phyloP scores from a whole-genome alignment of 2,113 vertebrate genomes.

The Shinisaurus crocodilurus region DNA sequence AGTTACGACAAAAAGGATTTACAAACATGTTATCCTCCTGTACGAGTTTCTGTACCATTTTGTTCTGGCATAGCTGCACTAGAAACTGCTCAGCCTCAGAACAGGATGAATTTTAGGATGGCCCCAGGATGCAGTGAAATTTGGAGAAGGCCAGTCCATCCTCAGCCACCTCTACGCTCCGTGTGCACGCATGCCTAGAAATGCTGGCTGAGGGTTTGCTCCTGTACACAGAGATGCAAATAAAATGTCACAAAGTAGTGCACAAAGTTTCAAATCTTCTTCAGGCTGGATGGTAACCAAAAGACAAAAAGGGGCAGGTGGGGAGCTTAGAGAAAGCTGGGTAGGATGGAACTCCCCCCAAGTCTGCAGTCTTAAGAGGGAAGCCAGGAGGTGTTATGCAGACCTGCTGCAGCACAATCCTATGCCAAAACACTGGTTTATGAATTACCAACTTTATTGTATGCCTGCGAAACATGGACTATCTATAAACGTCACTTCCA shows the following conservation, averaged over 20 bases:
- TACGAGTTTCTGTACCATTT: not conserved
- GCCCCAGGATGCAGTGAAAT: not conserved
- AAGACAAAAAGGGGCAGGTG: not conserved
- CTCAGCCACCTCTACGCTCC: not conserved
- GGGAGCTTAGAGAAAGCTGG: not conserved
- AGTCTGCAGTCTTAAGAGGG: not conserved
- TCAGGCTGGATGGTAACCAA: not conserved
- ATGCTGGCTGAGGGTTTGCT: not conserved
- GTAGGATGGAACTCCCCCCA: not conserved
- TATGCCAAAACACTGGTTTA: no score
- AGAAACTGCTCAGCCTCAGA: not conserved
- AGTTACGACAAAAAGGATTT: not conserved
- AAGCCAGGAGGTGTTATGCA: not conserved
- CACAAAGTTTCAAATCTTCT: not conserved
- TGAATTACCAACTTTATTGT: no score
- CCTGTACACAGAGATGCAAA: not conserved
- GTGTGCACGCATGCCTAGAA: not conserved
- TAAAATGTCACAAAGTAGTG: not conserved
- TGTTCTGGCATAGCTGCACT: not conserved
- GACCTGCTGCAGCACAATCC: not conserved
- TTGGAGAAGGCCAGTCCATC: not conserved
- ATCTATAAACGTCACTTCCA: no score
- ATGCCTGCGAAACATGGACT: no score
- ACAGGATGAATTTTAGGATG: not conserved
- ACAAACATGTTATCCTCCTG: not conserved